A percentile compares a stretch with the other conserved stretches of the same genome.
phyloP scores from a whole-genome alignment of 2,113 vertebrate species.

The Chaetorhynchus papuensis region DNA sequence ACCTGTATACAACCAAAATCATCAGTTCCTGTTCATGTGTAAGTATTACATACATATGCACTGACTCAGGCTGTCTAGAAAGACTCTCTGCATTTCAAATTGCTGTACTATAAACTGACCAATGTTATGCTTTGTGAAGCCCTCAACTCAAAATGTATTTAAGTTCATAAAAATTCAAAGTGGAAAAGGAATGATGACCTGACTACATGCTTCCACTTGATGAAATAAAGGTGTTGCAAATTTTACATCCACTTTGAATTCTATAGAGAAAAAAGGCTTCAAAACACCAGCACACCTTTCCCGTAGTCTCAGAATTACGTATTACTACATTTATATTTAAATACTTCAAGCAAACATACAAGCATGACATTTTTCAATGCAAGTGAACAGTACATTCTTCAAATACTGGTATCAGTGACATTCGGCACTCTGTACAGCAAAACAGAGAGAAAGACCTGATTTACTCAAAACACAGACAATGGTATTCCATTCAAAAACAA shows the following conservation, averaged over 20 bases:
- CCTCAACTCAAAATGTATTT: background rate
- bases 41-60: background rate
- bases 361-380: background rate
- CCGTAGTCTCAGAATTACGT: background rate
- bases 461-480: background rate
- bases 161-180: background rate
- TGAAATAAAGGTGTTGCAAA: background rate
- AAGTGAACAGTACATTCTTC: background rate
- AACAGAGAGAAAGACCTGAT: background rate
- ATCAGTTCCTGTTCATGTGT: background rate
- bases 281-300: background rate
- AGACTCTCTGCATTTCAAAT: background rate
- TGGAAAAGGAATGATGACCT: background rate
- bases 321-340: background rate
- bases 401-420: background rate
- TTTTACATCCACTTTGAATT: background rate
- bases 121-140: background rate
- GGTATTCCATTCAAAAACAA: background rate
- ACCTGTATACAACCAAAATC: background rate
- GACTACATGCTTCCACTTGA: background rate
- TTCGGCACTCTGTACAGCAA: background rate
- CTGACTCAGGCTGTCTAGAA: background rate
- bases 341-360: background rate
- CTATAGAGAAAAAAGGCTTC: background rate
- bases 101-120: background rate